These are phyloP conservation scores for Alosa alosa DNA, from an alignment of 2,113 vertebrate species.

Conservation along the genomic window DNA sequence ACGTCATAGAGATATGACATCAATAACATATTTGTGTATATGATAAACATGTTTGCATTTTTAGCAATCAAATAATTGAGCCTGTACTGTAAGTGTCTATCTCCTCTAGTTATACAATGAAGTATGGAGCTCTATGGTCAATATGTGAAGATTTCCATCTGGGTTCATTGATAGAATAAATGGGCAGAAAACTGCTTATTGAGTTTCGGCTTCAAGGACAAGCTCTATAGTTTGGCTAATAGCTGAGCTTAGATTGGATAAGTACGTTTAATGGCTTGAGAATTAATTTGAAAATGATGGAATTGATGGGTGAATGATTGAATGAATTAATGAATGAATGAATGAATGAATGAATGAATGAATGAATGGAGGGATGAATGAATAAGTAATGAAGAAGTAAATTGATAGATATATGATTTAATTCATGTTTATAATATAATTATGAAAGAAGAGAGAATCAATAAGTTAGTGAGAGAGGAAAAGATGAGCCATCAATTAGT, in stretches of 20 bases:
- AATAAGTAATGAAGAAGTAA: background rate
- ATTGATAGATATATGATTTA: background rate
- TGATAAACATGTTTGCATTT: background rate
- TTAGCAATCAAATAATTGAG: background rate
- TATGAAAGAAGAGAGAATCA: background rate
- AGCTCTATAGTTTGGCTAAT: background rate
- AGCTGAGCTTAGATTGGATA: background rate
- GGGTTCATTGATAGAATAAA: constrained; percentile 1
- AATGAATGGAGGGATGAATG: background rate
- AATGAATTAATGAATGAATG: background rate
- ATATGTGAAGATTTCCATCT: background rate
- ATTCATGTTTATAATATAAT: background rate
- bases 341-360: background rate
- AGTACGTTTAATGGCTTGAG: background rate
- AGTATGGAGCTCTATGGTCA: background rate
- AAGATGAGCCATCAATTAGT: background rate
- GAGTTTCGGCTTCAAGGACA: background rate
- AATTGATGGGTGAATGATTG: background rate
- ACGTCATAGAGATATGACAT: background rate
- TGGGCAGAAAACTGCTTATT: background rate
- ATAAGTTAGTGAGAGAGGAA: background rate
- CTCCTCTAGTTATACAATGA: background rate
- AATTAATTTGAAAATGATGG: background rate
- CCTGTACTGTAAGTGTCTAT: background rate
- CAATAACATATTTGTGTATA: background rate